Evolutionary conservation across 2,888 invertebrate species (phyloP), one percentile per base, ranked within the genome.

Genomic region (Chalcis sispes): DNA sequence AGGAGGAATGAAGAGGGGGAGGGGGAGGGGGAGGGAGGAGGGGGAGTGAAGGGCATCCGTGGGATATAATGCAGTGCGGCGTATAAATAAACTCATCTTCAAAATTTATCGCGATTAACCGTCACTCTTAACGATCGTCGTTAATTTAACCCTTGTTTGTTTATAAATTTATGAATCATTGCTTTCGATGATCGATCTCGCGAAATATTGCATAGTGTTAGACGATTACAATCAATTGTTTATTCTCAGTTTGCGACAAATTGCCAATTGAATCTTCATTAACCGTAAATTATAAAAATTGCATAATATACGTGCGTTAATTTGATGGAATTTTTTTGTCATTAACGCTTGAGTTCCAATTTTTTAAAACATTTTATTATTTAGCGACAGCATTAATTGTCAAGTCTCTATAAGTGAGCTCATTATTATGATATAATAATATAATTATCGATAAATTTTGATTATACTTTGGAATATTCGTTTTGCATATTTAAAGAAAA

Each of bases 201-300:
- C 8, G 42, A 36, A 15, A 42, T 20, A 18, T 7, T 40, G 18
- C 50, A 10, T 23, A 32, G 27, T 18, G 40, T 50, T 52, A 61
- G 52, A 50, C 27, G 61, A 70, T 61, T 71, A 54, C n/a, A 46
- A 61, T 62, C 62, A 71, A 62, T 62, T 64, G 46, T 64, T 62
- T 40, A 64, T 29, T 32, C 15, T 5, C 29, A 36, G 23, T 40
- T 23, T 0, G 20, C 8, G 18, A 18, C 20, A 10, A 32, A 29
- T 61, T 7, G n/a, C 10, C 61, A 23, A 42, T 42, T 20, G 18
- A 15, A 61, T 61, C 25, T 15, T 61, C 50, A 71, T 61, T 50
- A 52, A 61, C 18, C 7, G 36, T 8, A 20, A 1, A 29, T 50
- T 50, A 5, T 50, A 20, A 18, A 42, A 13, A 13, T 42, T 42